Base-by-base conservation (phyloP, 2,888 invertebrate species). In the Diplazon laetatorius region DNA sequence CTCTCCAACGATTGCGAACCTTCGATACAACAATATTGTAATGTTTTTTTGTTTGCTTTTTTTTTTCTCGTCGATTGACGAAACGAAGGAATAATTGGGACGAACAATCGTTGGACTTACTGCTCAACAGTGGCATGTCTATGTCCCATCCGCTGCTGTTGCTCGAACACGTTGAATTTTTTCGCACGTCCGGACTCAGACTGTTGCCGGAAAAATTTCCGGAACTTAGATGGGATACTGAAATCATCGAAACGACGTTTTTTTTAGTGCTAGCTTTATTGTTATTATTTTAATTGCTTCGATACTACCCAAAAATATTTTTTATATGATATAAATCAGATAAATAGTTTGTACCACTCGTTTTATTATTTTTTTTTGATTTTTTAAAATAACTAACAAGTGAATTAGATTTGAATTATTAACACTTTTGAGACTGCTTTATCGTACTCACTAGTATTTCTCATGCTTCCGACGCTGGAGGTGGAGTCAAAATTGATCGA, bases 101-200 rank as follows among this genome's bases (percentile, higher is more conserved):
- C 9, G 22, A 44, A 39, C 18, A 12, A n/a, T 9, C n/a, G 8
- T 35, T 10, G 6, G 74, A 85, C 88, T 86, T 80, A 88, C 89
- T 89, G 55, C 84, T 85, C 55, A 83, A 82, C 10, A 83, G 78
- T 18, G 85, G 85, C 59, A 87, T 80, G 9, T 90, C 89, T 60
- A 90, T 85, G 78, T 89, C 88, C 89, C 90, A 91, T 4, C 88
- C 87, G 76, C 90, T 90, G 30, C 88, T 86, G 35, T 81, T 86
- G 78, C 89, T 89, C 12, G 90, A 90, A 72, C 88, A 87, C 20
- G 86, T 87, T 9, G 90, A 91, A 80, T 81, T 89, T 72, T 90
- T 91, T 39, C 88, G 84, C 30, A 83, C 78, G 48, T 84, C 84
- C 0, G 86, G 81, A 60, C 80, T 84, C 5, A 87, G 80, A 71